Base-by-base conservation (phyloP, 2,888 invertebrate species). In the Glaucopsyche alexis region DNA sequence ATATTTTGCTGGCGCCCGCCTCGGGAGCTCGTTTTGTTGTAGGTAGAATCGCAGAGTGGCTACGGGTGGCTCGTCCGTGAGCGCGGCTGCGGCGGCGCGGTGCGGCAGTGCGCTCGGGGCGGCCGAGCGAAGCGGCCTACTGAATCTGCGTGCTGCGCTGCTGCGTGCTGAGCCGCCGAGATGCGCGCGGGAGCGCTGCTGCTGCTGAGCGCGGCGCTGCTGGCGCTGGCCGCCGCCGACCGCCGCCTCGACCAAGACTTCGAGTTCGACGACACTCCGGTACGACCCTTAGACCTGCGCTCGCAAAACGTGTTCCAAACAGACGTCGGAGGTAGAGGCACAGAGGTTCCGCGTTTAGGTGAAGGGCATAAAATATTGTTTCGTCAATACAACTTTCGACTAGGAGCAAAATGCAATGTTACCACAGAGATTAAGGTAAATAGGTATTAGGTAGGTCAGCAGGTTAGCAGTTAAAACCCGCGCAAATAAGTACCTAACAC, bases 201-300 rank as follows among this genome's bases (percentile, higher is more conserved):
- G 77, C 79, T 80, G 76, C 78, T 79, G 77, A 77, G 76, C 75
- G 80, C 81, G 81, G 80, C 83, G 80, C 77, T 82, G 79, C 79
- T 82, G 79, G 79, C 79, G 77, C 80, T 82, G 74, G 81, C 83
- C 74, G 81, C 80, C 75, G 80, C 82, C 71, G 80, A 83, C 74
- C 80, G 83, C 13, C 84, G 85, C 64, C 74, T 79, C 75, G 90
- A 89, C 80, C 85, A 85, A 78, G 91, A 91, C 87, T 91, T 91
- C 85, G 91, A 91, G 84, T 91, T 91, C 84, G 90, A 87, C 81
- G 91, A 91, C 79, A 86, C 86, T 72, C 83, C 85, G 86, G 90
- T 89, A 82, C 85, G 83, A 72, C 71, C n/a, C 19, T 73, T 14
- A 69, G 19, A 9, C 40, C 14, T n/a, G n/a, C n/a, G n/a, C n/a